Evolutionary conservation across 2,113 vertebrate genomes (phyloP).

Genomic region (Notarius lentiginosus): DNA sequence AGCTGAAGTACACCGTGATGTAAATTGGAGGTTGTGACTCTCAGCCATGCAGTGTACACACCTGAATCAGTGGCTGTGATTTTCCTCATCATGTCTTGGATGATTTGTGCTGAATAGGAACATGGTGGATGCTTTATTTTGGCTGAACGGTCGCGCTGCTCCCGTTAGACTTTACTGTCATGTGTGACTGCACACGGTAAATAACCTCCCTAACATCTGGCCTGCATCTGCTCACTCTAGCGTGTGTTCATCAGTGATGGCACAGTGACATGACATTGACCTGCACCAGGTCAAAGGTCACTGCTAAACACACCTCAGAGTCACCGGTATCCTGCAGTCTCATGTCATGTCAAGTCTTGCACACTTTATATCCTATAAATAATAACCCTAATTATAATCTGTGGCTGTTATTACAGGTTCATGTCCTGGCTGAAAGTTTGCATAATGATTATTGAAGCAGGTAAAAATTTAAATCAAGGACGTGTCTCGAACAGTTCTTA

Average conservation of each 20-base stretch:
- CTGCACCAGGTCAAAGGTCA: constrained; percentile 38
- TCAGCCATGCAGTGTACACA: neutral
- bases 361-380: neutral
- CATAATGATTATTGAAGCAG: neutral
- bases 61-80: neutral
- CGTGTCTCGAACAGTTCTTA: constrained; percentile 1
- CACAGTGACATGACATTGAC: constrained; percentile 20
- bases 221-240: constrained; percentile 1
- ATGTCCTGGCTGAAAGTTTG: constrained; percentile 15
- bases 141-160: neutral
- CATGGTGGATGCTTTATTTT: neutral
- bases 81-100: neutral
- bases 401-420: neutral
- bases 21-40: neutral
- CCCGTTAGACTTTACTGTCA: neutral
- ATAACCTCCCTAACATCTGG: constrained; percentile 19
- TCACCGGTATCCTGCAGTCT: neutral
- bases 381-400: neutral
- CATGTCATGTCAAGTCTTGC: neutral
- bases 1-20: no score
- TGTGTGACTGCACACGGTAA: neutral
- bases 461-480: constrained; percentile 2
- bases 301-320: neutral
- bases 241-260: neutral
- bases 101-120: neutral